Percentiles rank a stretch among this genome's conserved stretches.
Evolutionary conservation across 53 echinoderm and acorn worm genomes (phyloP).

Genomic region (Mesocentrotus franciscanus): DNA sequence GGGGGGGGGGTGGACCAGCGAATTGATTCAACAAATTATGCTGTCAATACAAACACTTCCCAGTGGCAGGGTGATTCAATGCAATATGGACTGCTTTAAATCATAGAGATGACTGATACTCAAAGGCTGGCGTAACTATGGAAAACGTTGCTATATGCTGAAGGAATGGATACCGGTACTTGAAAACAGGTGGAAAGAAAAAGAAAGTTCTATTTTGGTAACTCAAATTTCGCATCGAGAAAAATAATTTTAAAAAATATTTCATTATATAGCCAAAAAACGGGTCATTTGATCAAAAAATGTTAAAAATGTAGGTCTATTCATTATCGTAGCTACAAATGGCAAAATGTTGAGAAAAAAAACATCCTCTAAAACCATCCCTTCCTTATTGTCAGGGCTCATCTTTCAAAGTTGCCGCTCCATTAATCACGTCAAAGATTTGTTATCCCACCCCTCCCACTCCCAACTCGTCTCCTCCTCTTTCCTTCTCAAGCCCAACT

Average conservation of each 20-base stretch:
- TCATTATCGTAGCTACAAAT: no score
- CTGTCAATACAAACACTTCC: constrained; percentile 35
- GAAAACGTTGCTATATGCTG: background rate
- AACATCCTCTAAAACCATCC: background rate
- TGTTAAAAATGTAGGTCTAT: background rate
- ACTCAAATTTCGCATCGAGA: background rate
- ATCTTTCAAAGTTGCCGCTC: no score
- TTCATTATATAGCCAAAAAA: no score
- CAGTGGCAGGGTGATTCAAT: constrained; percentile 16
- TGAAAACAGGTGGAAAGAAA: background rate
- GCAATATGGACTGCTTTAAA: background rate
- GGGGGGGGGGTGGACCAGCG: background rate
- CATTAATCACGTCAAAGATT: no score
- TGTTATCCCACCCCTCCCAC: background rate
- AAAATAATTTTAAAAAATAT: background rate
- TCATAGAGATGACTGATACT: background rate
- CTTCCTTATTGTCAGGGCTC: no score
- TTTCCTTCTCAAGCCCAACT: background rate
- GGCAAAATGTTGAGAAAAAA: background rate
- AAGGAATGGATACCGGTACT: no score
- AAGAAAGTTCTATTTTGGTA: background rate
- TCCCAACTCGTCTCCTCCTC: background rate
- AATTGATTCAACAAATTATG: constrained; percentile 34
- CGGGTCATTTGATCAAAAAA: no score
- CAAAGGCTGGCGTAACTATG: background rate